phyloP scores from a whole-genome alignment of 2,113 vertebrate genomes.

The Cochlearius cochlearius region DNA sequence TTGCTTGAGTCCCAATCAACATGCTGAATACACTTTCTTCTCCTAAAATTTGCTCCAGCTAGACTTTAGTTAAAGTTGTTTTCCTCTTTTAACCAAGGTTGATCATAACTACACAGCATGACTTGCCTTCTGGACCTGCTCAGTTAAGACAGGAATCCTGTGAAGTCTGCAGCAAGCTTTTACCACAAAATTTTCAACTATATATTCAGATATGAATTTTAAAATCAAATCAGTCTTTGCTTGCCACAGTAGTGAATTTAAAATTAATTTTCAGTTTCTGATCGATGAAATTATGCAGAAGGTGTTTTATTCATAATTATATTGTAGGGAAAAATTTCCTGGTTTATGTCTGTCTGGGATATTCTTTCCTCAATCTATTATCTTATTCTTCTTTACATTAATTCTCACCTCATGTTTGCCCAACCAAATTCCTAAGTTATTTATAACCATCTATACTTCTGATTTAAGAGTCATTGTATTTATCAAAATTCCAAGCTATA shows the following conservation, averaged over 20 bases:
- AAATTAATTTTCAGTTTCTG: neutral
- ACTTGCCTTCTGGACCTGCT: neutral
- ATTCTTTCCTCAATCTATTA: neutral
- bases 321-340: neutral
- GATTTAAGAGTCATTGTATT: neutral
- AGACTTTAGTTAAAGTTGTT: neutral
- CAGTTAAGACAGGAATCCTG: neutral
- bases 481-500: neutral
- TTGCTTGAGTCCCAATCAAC: neutral
- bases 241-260: neutral
- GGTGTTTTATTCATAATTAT: neutral
- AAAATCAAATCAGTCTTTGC: neutral
- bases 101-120: neutral
- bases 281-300: neutral
- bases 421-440: slow-evolving; percentile 10
- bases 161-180: neutral
- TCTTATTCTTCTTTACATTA: slow-evolving; percentile 4
- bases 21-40: neutral
- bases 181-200: neutral
- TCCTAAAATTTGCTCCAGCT: neutral
- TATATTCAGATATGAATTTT: neutral
- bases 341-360: neutral
- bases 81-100: neutral
- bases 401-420: neutral
- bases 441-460: neutral